A percentile compares a stretch with the other conserved stretches of the same genome.
Evolutionary conservation across 2,113 vertebrate genomes (phyloP).

Genomic region (Eurystomus gularis): DNA sequence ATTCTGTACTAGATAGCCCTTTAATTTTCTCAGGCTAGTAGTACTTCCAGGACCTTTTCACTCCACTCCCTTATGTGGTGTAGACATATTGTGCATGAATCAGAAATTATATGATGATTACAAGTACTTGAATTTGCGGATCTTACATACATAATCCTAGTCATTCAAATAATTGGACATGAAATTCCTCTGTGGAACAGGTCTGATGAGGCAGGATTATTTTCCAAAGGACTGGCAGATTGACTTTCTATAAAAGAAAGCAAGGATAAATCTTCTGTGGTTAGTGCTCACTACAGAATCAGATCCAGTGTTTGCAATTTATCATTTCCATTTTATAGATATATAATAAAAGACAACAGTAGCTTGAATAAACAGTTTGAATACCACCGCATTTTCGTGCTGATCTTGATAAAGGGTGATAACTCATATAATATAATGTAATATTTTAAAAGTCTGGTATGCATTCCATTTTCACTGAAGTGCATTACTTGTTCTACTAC

Average conservation of each 20-base stretch:
- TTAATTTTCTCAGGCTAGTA: neutral
- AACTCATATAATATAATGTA: neutral
- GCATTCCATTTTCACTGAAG: neutral
- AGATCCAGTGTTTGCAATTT: neutral
- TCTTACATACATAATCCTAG: neutral
- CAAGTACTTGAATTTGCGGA: neutral
- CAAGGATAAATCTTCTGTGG: neutral
- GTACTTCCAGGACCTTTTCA: neutral
- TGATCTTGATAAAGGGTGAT: neutral
- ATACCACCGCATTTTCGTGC: neutral
- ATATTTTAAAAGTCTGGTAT: neutral
- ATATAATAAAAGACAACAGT: neutral
- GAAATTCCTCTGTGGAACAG: neutral
- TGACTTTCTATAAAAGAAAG: neutral
- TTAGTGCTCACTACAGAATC: neutral
- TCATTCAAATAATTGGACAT: neutral
- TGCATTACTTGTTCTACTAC: neutral
- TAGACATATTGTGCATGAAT: neutral
- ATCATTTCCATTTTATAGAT: neutral
- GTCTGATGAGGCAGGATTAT: conserved; percentile 28
- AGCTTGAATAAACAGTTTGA: neutral
- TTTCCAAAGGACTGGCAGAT: neutral
- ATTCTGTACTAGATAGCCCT: neutral
- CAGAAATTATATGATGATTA: neutral
- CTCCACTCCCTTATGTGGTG: neutral